Base-by-base conservation (phyloP, 2,888 invertebrate genomes). In the Hirtodrosophila trivittata region DNA sequence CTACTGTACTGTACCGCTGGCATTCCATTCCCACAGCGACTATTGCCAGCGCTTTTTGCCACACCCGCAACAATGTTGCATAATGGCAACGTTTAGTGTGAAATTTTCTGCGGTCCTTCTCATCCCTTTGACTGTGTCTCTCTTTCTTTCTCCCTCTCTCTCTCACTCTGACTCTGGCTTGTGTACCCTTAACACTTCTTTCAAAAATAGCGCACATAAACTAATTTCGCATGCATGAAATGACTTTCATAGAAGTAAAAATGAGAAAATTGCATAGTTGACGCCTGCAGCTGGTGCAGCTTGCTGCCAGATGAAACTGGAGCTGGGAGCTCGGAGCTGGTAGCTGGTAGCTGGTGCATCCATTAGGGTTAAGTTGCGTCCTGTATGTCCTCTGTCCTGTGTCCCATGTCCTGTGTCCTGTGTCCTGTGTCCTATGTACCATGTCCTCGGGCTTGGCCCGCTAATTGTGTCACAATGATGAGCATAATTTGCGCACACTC, bases 381-480 rank as follows among this genome's bases (percentile, higher is more conserved):
- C 60, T 51, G 16, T 39, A 56, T 43, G 68, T 38, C 45, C 43
- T 58, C 37, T 43, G 33, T 37, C 37, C 58, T 37, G 9, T 18
- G n/a, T 16, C 21, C 37, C 18, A 12, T 7, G 13, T 4, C 56
- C 43, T 58, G 39, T 43, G 33, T 37, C 37, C 58, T 37, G 9
- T 18, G n/a, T 16, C 21, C 37, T 30, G 13, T 7, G 13, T 4
- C 56, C 43, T 60, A 38, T 43, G 33, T 37, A 37, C 58, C 5
- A 21, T 21, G 54, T 51, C 46, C 32, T 47, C 16, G 28, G 55
- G 66, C 50, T 46, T 14, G 49, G 41, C 58, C 50, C 62, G 65
- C 76, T 81, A 81, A 81, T 81, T 81, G 80, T 81, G 80, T 81
- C 80, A 86, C 80, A 86, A 83, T 86, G 80, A 81, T 86, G 80